Base-by-base conservation (phyloP, 2,797 vertebrate genomes). In the Vireo griseus region DNA sequence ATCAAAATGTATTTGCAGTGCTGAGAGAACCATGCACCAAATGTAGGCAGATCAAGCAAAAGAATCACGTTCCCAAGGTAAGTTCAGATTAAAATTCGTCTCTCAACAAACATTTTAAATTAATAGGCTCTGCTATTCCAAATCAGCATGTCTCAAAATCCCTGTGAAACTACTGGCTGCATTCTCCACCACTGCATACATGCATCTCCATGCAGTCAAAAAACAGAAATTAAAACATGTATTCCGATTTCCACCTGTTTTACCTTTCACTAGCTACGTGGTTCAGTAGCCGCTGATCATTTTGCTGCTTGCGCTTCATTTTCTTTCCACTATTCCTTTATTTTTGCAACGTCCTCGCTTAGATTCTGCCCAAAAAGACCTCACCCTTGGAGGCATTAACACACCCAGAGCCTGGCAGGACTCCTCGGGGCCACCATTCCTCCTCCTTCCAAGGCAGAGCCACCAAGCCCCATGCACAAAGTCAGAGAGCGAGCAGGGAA, bases 161-260 rank as follows among this genome's bases (percentile, higher is more conserved):
- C 42, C 52, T 33, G 29, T 57, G 80, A 58, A 78, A 37, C 52
- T 31, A 59, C 16, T 3, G 1, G 33, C 33, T 29, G 9, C 37
- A 11, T 39, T 39, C 44, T 44, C 54, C 25, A 28, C 19, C 26
- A 42, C 50, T 20, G 3, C n/a, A 19, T 3, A 57, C 18, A 11
- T 1, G 6, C 10, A 55, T 6, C 18, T 45, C 54, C 31, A 20
- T 0, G 6, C 16, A 62, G 62, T 29, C 26, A 73, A 58, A 35
- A 77, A 88, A 8, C 0, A 44, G 17, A 47, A 86, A 75, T 67
- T 10, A 50, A 71, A 58, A 22, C 25, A 21, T 0, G 0, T 5
- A 47, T 65, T 71, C 40, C 24, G 39, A 58, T 18, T 48, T 8
- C 16, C 25, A 50, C 3, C 39, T 2, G 5, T 45, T 92, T 45